Percentiles rank a stretch among this genome's conserved stretches.
Conservation (phyloP, 1,140 invertebrate species). For the Zaprionus ghesquierei region DNA sequence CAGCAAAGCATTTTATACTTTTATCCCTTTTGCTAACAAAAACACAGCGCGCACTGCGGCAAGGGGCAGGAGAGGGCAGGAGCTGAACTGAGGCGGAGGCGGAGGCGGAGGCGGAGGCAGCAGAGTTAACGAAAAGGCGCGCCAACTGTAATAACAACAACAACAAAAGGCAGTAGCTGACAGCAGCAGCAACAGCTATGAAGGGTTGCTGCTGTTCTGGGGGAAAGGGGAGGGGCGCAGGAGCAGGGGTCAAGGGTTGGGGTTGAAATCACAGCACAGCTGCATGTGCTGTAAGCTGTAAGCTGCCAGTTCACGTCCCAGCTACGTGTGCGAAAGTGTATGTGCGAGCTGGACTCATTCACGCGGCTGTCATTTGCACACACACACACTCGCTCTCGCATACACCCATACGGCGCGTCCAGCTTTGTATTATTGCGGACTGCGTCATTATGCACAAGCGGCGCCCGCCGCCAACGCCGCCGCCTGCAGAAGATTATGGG, state of each 20-base stretch:
- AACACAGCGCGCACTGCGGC: conserved; percentile 54
- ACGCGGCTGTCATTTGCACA: conserved; percentile 56
- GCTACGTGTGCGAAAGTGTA: conserved; percentile 14
- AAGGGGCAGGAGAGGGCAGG: background rate
- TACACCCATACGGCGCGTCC: conserved; percentile 19
- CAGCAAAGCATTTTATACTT: conserved; percentile 74
- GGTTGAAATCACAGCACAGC: conserved; percentile 74
- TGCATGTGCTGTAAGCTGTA: conserved; percentile 71
- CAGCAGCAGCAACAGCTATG: conserved; percentile 44
- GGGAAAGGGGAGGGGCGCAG: background rate
- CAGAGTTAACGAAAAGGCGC: conserved; percentile 72
- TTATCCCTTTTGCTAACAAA: conserved; percentile 78
- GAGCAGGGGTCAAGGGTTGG: conserved; percentile 6
- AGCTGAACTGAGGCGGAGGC: conserved; percentile 4
- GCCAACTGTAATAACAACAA: conserved; percentile 77
- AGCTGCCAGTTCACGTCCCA: conserved; percentile 54
- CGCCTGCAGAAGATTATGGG: conserved; percentile 71
- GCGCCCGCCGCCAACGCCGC: conserved; percentile 35
- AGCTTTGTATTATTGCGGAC: conserved; percentile 55
- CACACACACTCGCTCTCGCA: conserved; percentile 10
- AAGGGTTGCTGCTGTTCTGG: conserved; percentile 16
- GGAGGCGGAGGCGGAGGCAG: background rate
- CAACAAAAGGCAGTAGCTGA: conserved; percentile 21
- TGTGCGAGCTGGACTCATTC: conserved; percentile 38
- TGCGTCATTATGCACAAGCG: conserved; percentile 80